These are phyloP conservation scores for Okapia johnstoni DNA, from an alignment of 2,113 vertebrate species.

Conservation along the genomic window DNA sequence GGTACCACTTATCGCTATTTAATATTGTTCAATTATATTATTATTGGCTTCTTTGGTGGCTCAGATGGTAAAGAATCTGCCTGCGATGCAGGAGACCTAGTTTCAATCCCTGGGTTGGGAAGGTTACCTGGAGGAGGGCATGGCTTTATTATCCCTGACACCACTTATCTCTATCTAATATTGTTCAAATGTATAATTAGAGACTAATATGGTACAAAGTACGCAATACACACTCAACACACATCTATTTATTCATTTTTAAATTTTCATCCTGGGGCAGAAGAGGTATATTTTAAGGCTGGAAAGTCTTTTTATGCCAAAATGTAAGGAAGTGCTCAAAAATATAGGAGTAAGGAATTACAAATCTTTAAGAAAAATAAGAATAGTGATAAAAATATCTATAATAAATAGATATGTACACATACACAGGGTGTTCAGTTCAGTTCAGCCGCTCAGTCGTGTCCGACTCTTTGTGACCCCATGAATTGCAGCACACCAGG, in stretches of 20 bases:
- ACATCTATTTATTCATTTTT: neutral
- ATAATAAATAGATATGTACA: neutral
- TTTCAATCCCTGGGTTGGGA: neutral
- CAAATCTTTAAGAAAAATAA: neutral
- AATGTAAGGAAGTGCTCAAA: neutral
- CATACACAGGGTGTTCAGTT: neutral
- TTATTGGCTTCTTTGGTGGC: neutral
- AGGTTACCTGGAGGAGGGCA: neutral
- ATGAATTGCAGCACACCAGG: too few species aligned
- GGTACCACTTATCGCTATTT: neutral
- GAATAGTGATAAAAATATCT: neutral
- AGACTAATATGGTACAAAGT: neutral
- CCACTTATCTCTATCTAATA: neutral
- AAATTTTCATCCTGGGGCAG: neutral
- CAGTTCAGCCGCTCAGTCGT: too few species aligned
- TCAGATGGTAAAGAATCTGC: neutral
- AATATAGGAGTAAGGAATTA: neutral
- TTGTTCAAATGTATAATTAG: neutral
- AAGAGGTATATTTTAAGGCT: neutral
- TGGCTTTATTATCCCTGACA: neutral
- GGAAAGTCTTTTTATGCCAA: neutral
- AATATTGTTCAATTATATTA: neutral
- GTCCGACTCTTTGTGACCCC: too few species aligned
- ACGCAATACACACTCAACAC: neutral
- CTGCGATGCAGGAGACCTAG: neutral